phyloP scores from a whole-genome alignment of 2,797 vertebrate species.

The Callimico goeldii region DNA sequence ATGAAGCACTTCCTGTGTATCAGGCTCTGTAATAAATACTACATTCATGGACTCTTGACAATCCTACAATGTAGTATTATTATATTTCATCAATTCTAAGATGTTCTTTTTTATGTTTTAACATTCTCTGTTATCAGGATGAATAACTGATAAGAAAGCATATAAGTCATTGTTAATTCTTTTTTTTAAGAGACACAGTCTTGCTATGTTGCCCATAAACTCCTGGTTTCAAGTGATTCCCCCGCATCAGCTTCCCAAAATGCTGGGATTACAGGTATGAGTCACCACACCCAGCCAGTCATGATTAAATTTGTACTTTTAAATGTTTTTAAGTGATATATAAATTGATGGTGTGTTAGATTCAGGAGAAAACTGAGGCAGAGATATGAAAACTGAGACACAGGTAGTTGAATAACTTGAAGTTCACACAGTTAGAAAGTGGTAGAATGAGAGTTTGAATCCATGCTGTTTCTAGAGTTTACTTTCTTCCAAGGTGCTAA shows the following conservation, averaged over 20 bases:
- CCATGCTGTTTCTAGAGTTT: not conserved
- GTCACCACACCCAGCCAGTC: not conserved
- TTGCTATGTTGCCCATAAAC: not conserved
- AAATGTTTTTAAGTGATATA: not conserved
- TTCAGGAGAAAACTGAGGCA: not conserved
- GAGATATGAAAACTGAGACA: not conserved
- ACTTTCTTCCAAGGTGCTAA: not conserved
- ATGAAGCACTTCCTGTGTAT: not conserved
- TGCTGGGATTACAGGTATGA: not conserved
- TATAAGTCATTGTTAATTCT: not conserved
- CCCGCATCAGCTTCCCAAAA: not conserved
- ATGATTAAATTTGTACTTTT: not conserved
- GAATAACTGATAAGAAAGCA: not conserved
- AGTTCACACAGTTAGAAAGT: not conserved
- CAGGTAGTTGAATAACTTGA: not conserved
- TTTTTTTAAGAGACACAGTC: not conserved
- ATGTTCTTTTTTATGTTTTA: slow-evolving; percentile 3
- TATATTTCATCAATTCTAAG: not conserved
- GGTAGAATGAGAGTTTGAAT: not conserved
- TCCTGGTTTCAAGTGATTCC: not conserved
- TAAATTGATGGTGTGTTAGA: not conserved
- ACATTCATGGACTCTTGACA: not conserved
- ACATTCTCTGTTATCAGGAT: not conserved
- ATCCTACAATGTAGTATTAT: not conserved
- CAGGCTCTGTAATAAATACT: not conserved